Base-by-base conservation (phyloP, 2,888 invertebrate species). In the Acrobasis suavella region DNA sequence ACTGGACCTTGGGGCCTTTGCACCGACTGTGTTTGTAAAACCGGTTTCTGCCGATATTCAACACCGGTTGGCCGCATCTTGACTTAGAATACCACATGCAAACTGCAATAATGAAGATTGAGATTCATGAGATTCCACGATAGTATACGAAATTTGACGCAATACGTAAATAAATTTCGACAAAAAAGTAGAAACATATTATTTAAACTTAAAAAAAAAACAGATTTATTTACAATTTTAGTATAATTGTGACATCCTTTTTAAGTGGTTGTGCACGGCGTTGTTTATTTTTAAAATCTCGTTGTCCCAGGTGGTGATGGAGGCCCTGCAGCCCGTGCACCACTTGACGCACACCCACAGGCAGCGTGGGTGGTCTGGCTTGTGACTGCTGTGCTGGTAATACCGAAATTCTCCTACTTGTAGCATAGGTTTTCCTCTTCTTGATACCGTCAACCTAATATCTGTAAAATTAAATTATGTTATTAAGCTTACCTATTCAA, bases 361-460 rank as follows among this genome's bases (percentile, higher is more conserved):
- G 14, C 52, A 52, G 22, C 72, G 74, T 2, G 66, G 60, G 51
- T 72, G 72, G 2, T 67, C 59, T 64, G 71, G 69, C 12, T 46
- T 68, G 17, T 50, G 63, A 14, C 66, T 67, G 12, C 70, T 68
- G 62, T 70, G 70, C 32, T 68, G 70, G 55, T 69, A 67, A 60
- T 69, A 77, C 14, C 69, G 67, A 49, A 73, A 69, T 10, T 38
- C 46, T 0, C 74, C 76, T 15, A 72, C 64, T 15, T 69, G 67
- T 39, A 77, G 65, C 12, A 74, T 68, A 1, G 71, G 76, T 32
- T 72, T 73, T 0, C 78, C 78, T 9, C 49, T 64, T 14, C 72
- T 71, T 1, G 76, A 74, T n/a, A 15, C 14, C 14, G 62, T 46
- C 15, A 49, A 49, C 17, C 32, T 46, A 16, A 67, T 17, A 66